Evolutionary conservation across 2,888 invertebrate species (phyloP).

Genomic region (Melinopterus prodromus): DNA sequence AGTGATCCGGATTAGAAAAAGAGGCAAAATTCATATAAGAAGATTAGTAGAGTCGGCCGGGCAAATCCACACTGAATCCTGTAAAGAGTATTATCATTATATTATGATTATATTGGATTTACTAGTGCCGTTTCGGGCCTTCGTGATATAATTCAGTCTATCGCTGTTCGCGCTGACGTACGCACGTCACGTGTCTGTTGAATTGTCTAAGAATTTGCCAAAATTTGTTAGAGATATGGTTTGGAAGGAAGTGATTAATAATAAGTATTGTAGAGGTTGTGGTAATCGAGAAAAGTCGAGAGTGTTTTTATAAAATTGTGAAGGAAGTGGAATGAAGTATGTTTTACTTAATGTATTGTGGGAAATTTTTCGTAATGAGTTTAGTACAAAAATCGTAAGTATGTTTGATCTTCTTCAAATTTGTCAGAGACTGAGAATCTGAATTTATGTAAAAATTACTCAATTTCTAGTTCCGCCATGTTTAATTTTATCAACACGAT

Average conservation of each 20-base stretch:
- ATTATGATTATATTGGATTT: conserved; percentile 63
- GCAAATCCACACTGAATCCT: conserved; percentile 60
- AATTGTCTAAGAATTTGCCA: not conserved
- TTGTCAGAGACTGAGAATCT: too few relatives aligned
- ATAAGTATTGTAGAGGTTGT: too few relatives aligned
- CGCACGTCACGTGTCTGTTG: conserved; percentile 4
- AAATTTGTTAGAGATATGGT: not conserved
- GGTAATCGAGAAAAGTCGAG: too few relatives aligned
- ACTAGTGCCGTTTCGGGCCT: conserved; percentile 57
- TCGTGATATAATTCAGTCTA: conserved; percentile 26
- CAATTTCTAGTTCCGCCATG: too few relatives aligned
- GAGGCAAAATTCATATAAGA: conserved; percentile 61
- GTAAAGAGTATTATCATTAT: conserved; percentile 62
- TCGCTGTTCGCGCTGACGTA: conserved; percentile 17
- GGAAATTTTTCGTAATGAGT: too few relatives aligned
- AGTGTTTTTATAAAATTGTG: too few relatives aligned
- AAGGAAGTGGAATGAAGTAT: too few relatives aligned
- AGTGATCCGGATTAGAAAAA: conserved; percentile 58
- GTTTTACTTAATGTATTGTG: too few relatives aligned
- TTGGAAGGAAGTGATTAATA: not conserved
- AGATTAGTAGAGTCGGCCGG: conserved; percentile 57
- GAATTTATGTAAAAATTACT: too few relatives aligned
- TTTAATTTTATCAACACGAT: too few relatives aligned
- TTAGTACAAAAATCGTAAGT: too few relatives aligned
- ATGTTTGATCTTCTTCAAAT: too few relatives aligned